Base-by-base conservation (phyloP, 2,797 vertebrate genomes). In the Ptychadena robeensis region DNA sequence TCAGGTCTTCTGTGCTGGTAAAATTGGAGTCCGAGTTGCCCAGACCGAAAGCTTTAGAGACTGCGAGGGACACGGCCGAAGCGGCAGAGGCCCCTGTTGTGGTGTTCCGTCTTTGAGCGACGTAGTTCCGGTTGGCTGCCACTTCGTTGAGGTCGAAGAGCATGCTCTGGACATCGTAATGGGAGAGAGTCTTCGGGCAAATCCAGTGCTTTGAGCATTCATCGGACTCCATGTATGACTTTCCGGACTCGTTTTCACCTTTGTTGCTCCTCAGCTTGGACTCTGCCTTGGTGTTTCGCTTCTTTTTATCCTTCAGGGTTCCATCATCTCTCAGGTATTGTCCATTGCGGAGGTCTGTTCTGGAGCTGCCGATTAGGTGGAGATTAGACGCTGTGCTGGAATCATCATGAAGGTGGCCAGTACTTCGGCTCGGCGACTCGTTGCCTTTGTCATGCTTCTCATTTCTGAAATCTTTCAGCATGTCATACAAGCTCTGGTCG, bases 81-180 rank as follows among this genome's bases (percentile, higher is more conserved):
- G 96, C 96, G 0, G 96, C 96, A 0, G 97, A 98, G 0, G 97
- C 97, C 0, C 97, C 97, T 0, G 97, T 98, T 37, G 96, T 96
- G 0, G 96, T 98, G 90, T 98, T 98, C 0, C 94, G 93, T 10
- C 96, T 89, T 73, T 96, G 95, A 3, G 95, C 90, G 0, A 91
- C 90, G 0, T 89, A 93, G 18, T 85, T 91, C 0, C 96, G 91
- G 84, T 93, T 94, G 86, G 92, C 88, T 0, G 94, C 95, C 0
- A 94, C 97, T 82, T 95, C 94, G 0, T 94, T 93, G 78, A 97
- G 94, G 90, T 98, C 95, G 0, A 99, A 98, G 35, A 97, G 87
- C 86, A 97, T 88, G 87, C 97, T 98, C 91, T 98, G 97, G 61
- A 95, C 93, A 0, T 98, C 97, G 1, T 93, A 98, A 81, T 98